These are phyloP conservation scores for Cantharis rufa DNA, from an alignment of 2,888 invertebrate species.

Conservation along the genomic window DNA sequence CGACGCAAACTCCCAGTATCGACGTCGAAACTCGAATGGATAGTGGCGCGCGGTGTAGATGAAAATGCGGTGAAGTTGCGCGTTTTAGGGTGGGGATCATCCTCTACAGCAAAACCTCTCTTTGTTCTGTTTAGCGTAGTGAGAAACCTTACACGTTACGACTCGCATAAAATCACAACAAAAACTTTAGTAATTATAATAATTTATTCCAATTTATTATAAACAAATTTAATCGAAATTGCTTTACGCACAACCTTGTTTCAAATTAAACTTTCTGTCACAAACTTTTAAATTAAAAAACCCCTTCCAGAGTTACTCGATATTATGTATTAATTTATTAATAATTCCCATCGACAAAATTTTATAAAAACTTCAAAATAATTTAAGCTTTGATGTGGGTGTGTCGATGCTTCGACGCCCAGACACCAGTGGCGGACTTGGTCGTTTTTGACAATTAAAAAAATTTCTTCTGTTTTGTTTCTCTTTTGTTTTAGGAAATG, in stretches of 20 bases:
- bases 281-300: not conserved
- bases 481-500: not conserved
- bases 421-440: not conserved
- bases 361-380: not conserved
- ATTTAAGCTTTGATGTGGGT: not conserved
- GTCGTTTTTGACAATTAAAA: not conserved
- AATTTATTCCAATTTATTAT: not conserved
- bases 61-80: slow-evolving; percentile 38
- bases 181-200: not conserved
- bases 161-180: not conserved
- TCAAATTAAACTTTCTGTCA: not conserved
- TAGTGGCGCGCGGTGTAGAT: slow-evolving; percentile 44
- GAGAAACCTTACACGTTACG: not conserved
- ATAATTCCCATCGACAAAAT: not conserved
- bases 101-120: slow-evolving; percentile 35
- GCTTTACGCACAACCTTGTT: not conserved
- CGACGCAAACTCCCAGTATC: slow-evolving; percentile 20
- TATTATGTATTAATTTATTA: not conserved
- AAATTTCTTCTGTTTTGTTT: too few species aligned
- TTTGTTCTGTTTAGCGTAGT: slow-evolving; percentile 29
- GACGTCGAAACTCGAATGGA: slow-evolving; percentile 42
- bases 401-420: not conserved
- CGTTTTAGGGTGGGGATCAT: slow-evolving; percentile 37
- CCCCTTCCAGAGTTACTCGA: not conserved
- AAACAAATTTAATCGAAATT: not conserved